phyloP scores from a whole-genome alignment of 2,888 invertebrate genomes.

The Xylophagus ater region DNA sequence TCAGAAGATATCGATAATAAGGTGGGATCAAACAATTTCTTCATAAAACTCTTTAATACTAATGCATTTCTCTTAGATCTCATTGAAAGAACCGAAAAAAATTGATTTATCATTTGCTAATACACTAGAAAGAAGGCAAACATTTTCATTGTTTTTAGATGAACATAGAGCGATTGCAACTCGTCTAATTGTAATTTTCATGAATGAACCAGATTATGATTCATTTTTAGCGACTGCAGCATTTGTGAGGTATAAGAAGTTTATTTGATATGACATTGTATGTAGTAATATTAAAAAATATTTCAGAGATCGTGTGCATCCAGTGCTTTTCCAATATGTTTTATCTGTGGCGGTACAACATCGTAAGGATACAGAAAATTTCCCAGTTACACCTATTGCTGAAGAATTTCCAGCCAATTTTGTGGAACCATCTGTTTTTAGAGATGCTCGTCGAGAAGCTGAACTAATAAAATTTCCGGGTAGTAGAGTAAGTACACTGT shows the following conservation, averaged over 20 bases:
- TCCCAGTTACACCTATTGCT: constrained; percentile 56
- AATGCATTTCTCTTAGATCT: no score
- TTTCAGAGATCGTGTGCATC: constrained; percentile 3
- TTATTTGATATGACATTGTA: no score
- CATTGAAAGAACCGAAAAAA: background rate
- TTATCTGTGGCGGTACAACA: background rate
- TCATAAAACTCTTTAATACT: background rate
- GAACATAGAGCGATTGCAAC: constrained; percentile 4
- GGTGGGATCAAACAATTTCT: background rate
- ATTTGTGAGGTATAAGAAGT: no score
- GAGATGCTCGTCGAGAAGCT: constrained; percentile 51
- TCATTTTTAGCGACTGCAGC: background rate
- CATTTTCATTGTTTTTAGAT: constrained; percentile 6
- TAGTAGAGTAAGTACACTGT: no score
- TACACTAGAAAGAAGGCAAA: background rate
- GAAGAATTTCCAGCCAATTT: constrained; percentile 68
- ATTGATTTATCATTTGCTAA: constrained; percentile 3
- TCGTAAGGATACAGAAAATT: constrained; percentile 51
- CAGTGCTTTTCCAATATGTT: constrained; percentile 3
- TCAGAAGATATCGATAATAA: constrained; percentile 4
- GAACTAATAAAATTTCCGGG: no score
- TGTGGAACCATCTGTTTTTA: constrained; percentile 55
- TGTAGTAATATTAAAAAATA: no score
- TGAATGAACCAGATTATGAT: background rate
- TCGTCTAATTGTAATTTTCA: background rate